Base-by-base conservation (phyloP, 2,888 invertebrate genomes). In the Syrista parreyssii region DNA sequence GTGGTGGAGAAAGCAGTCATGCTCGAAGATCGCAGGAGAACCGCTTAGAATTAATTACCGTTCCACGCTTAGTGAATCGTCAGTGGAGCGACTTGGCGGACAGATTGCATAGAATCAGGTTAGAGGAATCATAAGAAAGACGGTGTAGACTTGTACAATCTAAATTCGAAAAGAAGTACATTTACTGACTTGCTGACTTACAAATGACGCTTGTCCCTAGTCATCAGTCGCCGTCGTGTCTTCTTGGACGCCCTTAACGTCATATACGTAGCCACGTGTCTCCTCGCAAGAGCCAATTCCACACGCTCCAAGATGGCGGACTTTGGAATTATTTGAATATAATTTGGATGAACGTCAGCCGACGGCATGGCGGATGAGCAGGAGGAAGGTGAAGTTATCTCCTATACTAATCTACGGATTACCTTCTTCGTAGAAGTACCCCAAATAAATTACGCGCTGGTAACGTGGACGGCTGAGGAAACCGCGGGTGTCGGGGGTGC, bases 21-120 rank as follows among this genome's bases (percentile, higher is more conserved):
- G 78, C 80, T 79, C 77, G 83, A 78, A 88, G 88, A 88, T 88
- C 88, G 86, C 87, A 85, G 85, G 85, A 86, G 85, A 85, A 87
- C 85, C 87, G 89, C 86, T 89, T 86, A 86, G 87, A 89, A 90
- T 90, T 90, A 89, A 90, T 89, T 89, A 88, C 86, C 84, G 83
- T 86, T 87, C 87, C 86, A 84, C 82, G 86, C 84, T 85, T 87
- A 86, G 88, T 88, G 87, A 89, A 89, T 88, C 87, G 87, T 89
- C 85, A 86, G 84, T 55, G 55, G 9, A 23, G 23, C 55, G 6
- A 6, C 83, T 84, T 82, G 83, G 84, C 78, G 81, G 88, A 89
- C 89, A 89, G 87, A 87, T 84, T 84, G 55, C 55, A 23, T 55
- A 23, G 55, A 40, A 40, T 40, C 15, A 4, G 15, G 15, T 40